A percentile compares a stretch with the other conserved stretches of the same genome.
Conservation (phyloP, 1,140 invertebrate genomes). For the Galleria mellonella region DNA sequence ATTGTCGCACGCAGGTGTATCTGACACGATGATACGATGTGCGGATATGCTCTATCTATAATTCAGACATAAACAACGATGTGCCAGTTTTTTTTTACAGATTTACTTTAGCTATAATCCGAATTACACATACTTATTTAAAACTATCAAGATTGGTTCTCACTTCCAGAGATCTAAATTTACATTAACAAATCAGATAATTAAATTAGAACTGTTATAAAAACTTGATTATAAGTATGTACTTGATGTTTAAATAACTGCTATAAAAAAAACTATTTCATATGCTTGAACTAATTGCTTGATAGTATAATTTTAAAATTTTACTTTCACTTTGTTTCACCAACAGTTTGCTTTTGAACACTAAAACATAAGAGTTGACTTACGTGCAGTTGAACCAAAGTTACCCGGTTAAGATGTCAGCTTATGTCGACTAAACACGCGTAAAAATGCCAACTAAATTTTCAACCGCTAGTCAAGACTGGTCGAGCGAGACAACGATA, state of each 20-base stretch:
- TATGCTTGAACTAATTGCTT: too few relatives aligned
- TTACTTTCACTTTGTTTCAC: not conserved
- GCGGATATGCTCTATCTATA: not conserved
- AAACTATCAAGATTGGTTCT: too few relatives aligned
- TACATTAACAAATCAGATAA: too few relatives aligned
- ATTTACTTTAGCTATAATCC: too few relatives aligned
- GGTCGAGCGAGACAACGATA: constrained; percentile 25
- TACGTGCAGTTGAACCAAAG: constrained; percentile 45
- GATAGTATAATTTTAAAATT: not conserved
- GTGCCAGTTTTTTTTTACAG: too few relatives aligned
- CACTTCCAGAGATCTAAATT: too few relatives aligned
- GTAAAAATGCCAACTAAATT: constrained; percentile 27
- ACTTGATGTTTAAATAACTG: too few relatives aligned
- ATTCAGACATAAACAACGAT: too few relatives aligned
- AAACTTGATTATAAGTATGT: too few relatives aligned
- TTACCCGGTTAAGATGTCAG: constrained; percentile 33
- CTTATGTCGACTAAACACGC: constrained; percentile 39
- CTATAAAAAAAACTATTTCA: too few relatives aligned
- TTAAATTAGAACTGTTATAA: too few relatives aligned
- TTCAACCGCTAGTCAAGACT: constrained; percentile 15
- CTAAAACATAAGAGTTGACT: constrained; percentile 27
- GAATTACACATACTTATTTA: too few relatives aligned
- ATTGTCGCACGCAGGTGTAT: constrained; percentile 29
- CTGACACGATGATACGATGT: not conserved
- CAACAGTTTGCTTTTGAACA: not conserved